A percentile compares a stretch with the other conserved stretches of the same genome.
phyloP scores from a whole-genome alignment of 2,797 vertebrate species.

The Acanthopagrus latus region DNA sequence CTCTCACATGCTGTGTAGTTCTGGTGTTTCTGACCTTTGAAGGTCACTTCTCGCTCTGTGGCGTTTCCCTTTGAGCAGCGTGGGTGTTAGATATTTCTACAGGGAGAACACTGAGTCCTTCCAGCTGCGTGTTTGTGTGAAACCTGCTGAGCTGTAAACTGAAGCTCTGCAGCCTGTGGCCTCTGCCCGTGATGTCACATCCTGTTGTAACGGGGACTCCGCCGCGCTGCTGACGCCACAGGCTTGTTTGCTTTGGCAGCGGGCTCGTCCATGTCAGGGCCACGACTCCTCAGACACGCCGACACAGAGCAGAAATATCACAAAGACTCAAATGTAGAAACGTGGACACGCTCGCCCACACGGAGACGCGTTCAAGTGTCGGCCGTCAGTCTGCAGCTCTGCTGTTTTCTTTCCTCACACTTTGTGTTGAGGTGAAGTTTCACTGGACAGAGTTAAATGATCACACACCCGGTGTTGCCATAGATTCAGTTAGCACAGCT shows the following conservation, averaged over 20 bases:
- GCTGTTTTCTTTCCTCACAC: neutral
- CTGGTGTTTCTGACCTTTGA: neutral
- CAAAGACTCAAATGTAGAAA: too few relatives aligned
- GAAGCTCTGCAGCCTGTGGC: slow-evolving; percentile 21
- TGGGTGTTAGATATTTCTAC: neutral
- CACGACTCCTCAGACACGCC: neutral
- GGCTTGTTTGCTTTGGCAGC: slow-evolving; percentile 63
- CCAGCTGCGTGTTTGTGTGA: slow-evolving; percentile 42
- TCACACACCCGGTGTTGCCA: too few relatives aligned
- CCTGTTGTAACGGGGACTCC: slow-evolving; percentile 56
- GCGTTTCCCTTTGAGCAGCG: neutral
- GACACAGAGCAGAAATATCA: neutral
- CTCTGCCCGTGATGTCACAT: slow-evolving; percentile 63
- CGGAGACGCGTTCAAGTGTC: too few relatives aligned
- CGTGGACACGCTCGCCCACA: too few relatives aligned
- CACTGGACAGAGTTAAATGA: neutral
- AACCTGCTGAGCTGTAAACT: slow-evolving; percentile 34
- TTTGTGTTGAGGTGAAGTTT: neutral
- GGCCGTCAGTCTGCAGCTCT: neutral
- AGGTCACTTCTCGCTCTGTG: slow-evolving; percentile 5
- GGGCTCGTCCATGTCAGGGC: neutral
- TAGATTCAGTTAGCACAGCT: too few relatives aligned
- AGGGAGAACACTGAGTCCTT: slow-evolving; percentile 10
- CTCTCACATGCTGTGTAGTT: neutral
- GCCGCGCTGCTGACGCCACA: slow-evolving; percentile 51